Evolutionary conservation across 2,113 vertebrate species (phyloP).

Genomic region (Hemiscyllium ocellatum): DNA sequence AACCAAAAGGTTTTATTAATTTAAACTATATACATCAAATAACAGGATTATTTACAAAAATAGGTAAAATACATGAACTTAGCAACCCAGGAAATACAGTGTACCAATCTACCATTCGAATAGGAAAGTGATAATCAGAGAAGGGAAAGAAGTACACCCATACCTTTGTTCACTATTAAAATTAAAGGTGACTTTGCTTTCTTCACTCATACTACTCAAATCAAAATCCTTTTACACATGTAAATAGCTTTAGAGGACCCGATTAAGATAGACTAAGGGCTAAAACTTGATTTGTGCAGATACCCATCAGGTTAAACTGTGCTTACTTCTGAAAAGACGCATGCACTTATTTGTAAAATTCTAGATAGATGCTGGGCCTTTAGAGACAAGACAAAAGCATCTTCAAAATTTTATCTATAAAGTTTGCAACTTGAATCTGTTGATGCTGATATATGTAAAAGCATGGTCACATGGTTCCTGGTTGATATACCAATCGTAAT

Average conservation of each 20-base stretch:
- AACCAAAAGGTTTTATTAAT: slow-evolving; percentile 35
- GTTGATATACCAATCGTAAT: background rate
- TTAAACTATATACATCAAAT: slow-evolving; percentile 27
- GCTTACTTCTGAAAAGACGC: background rate
- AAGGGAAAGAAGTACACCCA: background rate
- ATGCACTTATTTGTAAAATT: background rate
- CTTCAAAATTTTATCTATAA: background rate
- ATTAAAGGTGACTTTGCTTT: background rate
- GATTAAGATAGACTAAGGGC: background rate
- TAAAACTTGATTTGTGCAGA: background rate
- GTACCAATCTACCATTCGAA: slow-evolving; percentile 15
- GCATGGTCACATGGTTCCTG: background rate
- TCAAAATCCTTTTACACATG: no score
- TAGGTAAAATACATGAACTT: slow-evolving; percentile 18
- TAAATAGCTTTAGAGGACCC: background rate
- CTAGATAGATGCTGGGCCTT: background rate
- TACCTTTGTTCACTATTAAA: background rate
- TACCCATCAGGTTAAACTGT: background rate
- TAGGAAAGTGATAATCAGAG: background rate
- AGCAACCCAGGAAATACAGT: slow-evolving; percentile 28
- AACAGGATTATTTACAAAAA: background rate
- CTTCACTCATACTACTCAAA: background rate
- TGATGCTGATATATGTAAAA: background rate
- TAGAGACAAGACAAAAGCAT: background rate
- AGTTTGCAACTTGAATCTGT: background rate